phyloP scores from a whole-genome alignment of 2,888 invertebrate species.

The Hipparchia semele region DNA sequence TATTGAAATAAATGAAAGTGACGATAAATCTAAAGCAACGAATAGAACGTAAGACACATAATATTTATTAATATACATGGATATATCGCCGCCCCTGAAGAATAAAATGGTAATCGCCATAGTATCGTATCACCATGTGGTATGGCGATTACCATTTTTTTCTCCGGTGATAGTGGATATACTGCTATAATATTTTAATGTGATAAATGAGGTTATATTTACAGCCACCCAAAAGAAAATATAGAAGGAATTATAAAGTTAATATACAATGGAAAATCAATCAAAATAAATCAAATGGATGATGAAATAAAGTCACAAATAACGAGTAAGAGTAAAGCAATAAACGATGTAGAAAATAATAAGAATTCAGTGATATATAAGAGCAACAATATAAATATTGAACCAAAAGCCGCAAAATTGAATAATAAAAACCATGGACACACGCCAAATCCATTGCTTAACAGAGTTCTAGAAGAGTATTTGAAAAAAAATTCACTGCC shows the following conservation, averaged over 20 bases:
- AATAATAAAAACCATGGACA: conserved; percentile 14
- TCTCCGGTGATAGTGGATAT: too few species aligned
- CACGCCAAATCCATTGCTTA: conserved; percentile 32
- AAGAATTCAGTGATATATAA: conserved; percentile 1
- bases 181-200: neutral
- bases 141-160: too few species aligned
- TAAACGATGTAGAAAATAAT: conserved; percentile 14
- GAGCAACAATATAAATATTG: neutral
- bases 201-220: conserved; percentile 26
- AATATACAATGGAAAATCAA: conserved; percentile 62
- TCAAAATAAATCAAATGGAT: conserved; percentile 50
- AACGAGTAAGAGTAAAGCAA: conserved; percentile 12
- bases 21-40: conserved; percentile 38
- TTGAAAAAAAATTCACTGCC: conserved; percentile 29
- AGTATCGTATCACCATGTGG: too few species aligned
- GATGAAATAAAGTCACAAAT: neutral
- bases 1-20: conserved; percentile 58
- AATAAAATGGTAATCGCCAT: too few species aligned
- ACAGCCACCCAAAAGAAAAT: conserved; percentile 53
- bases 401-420: neutral
- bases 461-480: conserved; percentile 38
- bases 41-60: conserved; percentile 52
- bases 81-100: too few species aligned
- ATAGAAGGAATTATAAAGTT: conserved; percentile 61
- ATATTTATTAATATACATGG: neutral